Evolutionary conservation across 2,888 invertebrate species (phyloP).

Genomic region (Sturmia bella): DNA sequence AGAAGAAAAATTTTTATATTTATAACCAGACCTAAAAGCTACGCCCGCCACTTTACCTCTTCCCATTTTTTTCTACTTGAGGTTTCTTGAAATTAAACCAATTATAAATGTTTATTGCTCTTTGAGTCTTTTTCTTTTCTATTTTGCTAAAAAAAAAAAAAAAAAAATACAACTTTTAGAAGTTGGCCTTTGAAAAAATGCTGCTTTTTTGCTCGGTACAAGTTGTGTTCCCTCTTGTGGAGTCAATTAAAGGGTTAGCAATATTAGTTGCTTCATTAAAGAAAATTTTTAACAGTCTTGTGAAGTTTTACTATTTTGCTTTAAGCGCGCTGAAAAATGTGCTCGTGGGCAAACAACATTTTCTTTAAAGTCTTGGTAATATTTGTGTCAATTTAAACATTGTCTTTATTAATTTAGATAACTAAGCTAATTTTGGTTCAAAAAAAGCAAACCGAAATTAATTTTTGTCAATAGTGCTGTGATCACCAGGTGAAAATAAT

Average conservation of each 20-base stretch:
- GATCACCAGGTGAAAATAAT: too few relatives aligned
- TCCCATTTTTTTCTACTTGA: background rate
- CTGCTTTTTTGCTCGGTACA: constrained; percentile 34
- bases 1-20: constrained; percentile 27
- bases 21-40: constrained; percentile 8
- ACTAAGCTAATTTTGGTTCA: too few relatives aligned
- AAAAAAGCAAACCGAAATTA: too few relatives aligned
- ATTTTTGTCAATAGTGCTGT: too few relatives aligned
- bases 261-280: constrained; percentile 60
- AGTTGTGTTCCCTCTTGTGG: constrained; percentile 46
- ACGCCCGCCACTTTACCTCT: background rate
- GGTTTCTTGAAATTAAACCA: constrained; percentile 37
- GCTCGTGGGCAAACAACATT: too few relatives aligned
- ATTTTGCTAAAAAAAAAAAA: background rate
- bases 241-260: constrained; percentile 41
- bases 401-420: too few relatives aligned
- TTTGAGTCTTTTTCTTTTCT: background rate
- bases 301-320: background rate
- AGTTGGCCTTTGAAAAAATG: constrained; percentile 40
- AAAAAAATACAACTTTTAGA: constrained; percentile 5
- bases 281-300: constrained; percentile 34
- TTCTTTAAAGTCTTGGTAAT: too few relatives aligned
- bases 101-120: constrained; percentile 20
- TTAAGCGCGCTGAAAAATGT: background rate
- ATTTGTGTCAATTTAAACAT: too few relatives aligned